These are phyloP conservation scores for Paracanthobrama guichenoti DNA, from an alignment of 2,113 vertebrate species.

Conservation along the genomic window DNA sequence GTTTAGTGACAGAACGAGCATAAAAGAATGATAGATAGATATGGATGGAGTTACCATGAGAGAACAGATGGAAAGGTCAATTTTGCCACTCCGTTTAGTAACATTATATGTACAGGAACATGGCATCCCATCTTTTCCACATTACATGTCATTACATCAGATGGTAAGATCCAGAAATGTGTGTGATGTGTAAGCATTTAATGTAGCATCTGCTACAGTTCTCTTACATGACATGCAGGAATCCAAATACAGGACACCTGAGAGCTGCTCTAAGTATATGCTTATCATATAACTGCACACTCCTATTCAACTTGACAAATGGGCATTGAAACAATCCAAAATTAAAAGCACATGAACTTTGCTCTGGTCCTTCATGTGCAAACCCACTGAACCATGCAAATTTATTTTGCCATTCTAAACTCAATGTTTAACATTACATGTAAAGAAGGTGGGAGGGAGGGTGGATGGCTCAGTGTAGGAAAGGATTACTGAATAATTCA, in stretches of 20 bases:
- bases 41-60: neutral
- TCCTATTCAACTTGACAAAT: conserved; percentile 33
- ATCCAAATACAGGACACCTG: neutral
- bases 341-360: conserved; percentile 31
- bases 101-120: conserved; percentile 18
- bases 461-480: conserved; percentile 7
- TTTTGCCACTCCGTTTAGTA: conserved; percentile 28
- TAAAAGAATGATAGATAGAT: neutral
- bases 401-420: neutral
- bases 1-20: neutral
- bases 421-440: conserved; percentile 25
- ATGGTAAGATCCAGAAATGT: neutral
- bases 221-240: neutral
- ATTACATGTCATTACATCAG: neutral
- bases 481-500: conserved; percentile 53
- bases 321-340: conserved; percentile 27
- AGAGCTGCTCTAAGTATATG: neutral
- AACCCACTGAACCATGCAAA: neutral
- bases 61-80: neutral
- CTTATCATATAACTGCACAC: neutral
- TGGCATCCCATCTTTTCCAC: too few species aligned
- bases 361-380: conserved; percentile 32
- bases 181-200: neutral
- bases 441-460: conserved; percentile 9
- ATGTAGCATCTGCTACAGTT: neutral